Percentiles rank a stretch among this genome's conserved stretches.
These are phyloP conservation scores for Zoroaster sp. DNA, from an alignment of 53 echinoderm and acorn worm species.

Conservation along the genomic window DNA sequence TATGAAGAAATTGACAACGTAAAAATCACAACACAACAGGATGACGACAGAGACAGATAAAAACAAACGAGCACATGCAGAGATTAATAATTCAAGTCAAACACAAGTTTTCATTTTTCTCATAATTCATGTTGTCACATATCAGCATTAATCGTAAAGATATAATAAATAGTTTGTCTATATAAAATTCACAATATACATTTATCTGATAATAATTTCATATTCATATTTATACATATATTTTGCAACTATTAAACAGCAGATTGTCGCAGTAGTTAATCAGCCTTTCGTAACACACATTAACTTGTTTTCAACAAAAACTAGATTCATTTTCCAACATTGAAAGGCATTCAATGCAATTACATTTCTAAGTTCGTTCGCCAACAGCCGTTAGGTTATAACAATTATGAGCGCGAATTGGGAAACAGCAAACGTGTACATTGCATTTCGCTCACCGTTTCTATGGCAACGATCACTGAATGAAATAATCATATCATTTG, in stretches of 20 bases:
- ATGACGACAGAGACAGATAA: no score
- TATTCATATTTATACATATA: neutral
- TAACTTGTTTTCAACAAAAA: neutral
- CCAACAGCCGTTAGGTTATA: neutral
- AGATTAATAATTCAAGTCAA: neutral
- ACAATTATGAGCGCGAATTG: neutral
- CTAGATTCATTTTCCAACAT: neutral
- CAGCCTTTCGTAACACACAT: neutral
- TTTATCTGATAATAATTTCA: neutral
- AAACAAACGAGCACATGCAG: neutral
- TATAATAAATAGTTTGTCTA: slow-evolving; percentile 42
- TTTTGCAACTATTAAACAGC: slow-evolving; percentile 6
- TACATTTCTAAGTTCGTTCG: neutral
- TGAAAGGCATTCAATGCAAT: neutral
- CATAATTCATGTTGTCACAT: slow-evolving; percentile 30
- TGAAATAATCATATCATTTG: neutral
- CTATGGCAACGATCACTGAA: neutral
- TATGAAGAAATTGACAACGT: no score
- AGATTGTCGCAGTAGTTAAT: neutral
- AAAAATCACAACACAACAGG: no score
- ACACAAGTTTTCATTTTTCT: neutral
- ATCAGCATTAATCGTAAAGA: slow-evolving; percentile 17
- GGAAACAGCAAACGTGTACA: neutral
- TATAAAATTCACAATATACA: slow-evolving; percentile 59
- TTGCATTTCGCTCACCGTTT: neutral